Evolutionary conservation across 2,888 invertebrate species (phyloP).

Genomic region (Chalcosyrphus nemorum): DNA sequence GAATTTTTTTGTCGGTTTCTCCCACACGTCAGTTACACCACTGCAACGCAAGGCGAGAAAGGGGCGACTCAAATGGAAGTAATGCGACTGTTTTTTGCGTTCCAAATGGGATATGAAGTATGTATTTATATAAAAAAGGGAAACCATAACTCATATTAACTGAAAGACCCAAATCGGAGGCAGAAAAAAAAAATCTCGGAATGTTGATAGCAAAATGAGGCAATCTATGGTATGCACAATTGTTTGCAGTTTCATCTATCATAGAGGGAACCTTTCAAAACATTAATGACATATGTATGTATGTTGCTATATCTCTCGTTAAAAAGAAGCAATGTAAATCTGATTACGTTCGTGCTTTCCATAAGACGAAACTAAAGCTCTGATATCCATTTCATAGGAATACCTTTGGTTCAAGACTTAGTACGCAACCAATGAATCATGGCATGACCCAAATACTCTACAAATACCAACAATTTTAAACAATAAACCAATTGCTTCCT

Average conservation of each 20-base stretch:
- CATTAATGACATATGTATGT: too few relatives aligned
- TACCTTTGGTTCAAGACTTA: background rate
- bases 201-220: slow-evolving; percentile 9
- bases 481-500: background rate
- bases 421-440: background rate
- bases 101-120: slow-evolving; percentile 3
- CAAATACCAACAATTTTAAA: slow-evolving; percentile 2
- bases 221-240: background rate
- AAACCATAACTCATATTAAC: slow-evolving; percentile 6
- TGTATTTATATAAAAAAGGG: background rate
- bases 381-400: too few relatives aligned
- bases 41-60: slow-evolving; percentile 9
- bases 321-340: too few relatives aligned
- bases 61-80: slow-evolving; percentile 32
- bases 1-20: background rate
- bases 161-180: background rate
- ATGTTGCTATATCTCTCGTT: too few relatives aligned
- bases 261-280: too few relatives aligned
- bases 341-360: background rate
- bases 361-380: background rate
- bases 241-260: background rate
- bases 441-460: slow-evolving; percentile 10
- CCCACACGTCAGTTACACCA: background rate
- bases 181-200: background rate
- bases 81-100: slow-evolving; percentile 33